These are phyloP conservation scores for Chloroclystis v-ata DNA, from an alignment of 2,888 invertebrate species.

Conservation along the genomic window DNA sequence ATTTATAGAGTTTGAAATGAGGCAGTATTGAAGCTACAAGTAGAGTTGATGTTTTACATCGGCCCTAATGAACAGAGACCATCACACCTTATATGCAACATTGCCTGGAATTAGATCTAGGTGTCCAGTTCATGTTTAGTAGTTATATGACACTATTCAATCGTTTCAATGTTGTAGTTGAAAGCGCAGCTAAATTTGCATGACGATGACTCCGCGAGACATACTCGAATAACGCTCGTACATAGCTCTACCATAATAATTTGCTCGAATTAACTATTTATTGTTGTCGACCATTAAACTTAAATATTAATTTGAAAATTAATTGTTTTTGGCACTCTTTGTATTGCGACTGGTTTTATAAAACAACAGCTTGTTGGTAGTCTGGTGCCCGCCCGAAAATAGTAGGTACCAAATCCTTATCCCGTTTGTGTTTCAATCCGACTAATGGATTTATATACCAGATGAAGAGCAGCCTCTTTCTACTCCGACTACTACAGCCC, in stretches of 20 bases:
- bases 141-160: conserved; percentile 48
- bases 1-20: too few relatives aligned
- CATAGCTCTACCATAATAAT: conserved; percentile 31
- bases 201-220: conserved; percentile 47
- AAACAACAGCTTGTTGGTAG: too few relatives aligned
- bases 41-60: too few relatives aligned
- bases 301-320: conserved; percentile 26
- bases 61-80: too few relatives aligned
- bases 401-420: too few relatives aligned
- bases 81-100: conserved; percentile 19
- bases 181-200: conserved; percentile 56
- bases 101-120: conserved; percentile 34
- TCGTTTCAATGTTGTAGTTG: conserved; percentile 60
- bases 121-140: conserved; percentile 34
- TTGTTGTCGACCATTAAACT: conserved; percentile 27
- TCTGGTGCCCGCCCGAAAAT: too few relatives aligned
- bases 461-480: too few relatives aligned
- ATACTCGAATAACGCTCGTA: conserved; percentile 29
- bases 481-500: too few relatives aligned
- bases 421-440: too few relatives aligned
- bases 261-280: conserved; percentile 42
- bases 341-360: not conserved
- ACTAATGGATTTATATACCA: too few relatives aligned
- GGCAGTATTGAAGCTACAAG: too few relatives aligned
- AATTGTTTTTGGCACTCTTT: conserved; percentile 20